These are phyloP conservation scores for Epinephelus cyanopodus DNA, from an alignment of 2,113 vertebrate species.

Conservation along the genomic window DNA sequence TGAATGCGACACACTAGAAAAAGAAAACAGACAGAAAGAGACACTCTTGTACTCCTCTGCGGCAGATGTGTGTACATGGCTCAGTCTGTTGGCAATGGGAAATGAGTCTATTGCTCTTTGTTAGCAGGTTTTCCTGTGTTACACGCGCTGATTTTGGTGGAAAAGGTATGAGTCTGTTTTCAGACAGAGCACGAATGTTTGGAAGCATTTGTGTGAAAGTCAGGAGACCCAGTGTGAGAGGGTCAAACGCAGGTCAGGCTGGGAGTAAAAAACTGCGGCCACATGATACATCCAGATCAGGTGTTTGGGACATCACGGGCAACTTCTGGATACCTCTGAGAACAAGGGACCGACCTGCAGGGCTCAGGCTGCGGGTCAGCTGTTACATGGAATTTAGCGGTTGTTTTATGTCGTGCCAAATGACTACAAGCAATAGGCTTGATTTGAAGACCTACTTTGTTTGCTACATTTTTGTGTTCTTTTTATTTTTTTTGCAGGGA, in stretches of 20 bases:
- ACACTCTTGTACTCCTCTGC: too few relatives aligned
- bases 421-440: slow-evolving; percentile 31
- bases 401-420: slow-evolving; percentile 49
- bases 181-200: slow-evolving; percentile 70
- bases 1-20: too few relatives aligned
- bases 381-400: slow-evolving; percentile 51
- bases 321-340: slow-evolving; percentile 49
- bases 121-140: too few relatives aligned
- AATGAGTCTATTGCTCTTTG: too few relatives aligned
- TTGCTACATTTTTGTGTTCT: slow-evolving; percentile 33
- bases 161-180: slow-evolving; percentile 30
- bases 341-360: slow-evolving; percentile 45
- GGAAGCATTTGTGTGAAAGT: slow-evolving; percentile 57
- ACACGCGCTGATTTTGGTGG: too few relatives aligned
- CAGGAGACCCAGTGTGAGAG: slow-evolving; percentile 55
- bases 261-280: slow-evolving; percentile 38
- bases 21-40: too few relatives aligned
- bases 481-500: slow-evolving; percentile 36
- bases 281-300: slow-evolving; percentile 63
- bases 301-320: slow-evolving; percentile 55
- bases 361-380: slow-evolving; percentile 65
- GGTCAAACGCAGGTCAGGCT: slow-evolving; percentile 64
- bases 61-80: too few relatives aligned
- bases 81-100: too few relatives aligned
- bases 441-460: slow-evolving; percentile 52